Conservation (phyloP, 1,140 invertebrate species). For the Halictus rubicundus region DNA sequence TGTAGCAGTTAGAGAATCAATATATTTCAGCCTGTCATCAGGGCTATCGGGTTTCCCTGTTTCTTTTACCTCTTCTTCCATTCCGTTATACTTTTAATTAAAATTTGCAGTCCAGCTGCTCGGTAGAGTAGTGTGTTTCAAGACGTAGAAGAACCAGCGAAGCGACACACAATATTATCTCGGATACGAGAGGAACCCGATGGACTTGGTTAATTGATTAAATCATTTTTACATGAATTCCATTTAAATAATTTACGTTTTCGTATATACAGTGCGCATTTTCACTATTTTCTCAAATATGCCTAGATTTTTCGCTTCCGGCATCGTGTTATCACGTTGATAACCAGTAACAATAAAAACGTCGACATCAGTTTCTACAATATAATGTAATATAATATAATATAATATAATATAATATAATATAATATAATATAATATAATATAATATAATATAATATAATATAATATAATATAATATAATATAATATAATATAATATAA, state of each 20-base stretch:
- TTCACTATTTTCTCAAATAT: conserved; percentile 26
- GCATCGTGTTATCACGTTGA: conserved; percentile 16
- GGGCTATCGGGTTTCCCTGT: conserved; percentile 46
- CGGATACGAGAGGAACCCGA: conserved; percentile 25
- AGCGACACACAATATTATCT: conserved; percentile 31
- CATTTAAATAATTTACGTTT: conserved; percentile 74
- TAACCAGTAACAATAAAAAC: conserved; percentile 41
- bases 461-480: too few species aligned
- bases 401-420: too few species aligned
- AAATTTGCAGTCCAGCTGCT: conserved; percentile 78
- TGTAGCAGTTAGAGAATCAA: conserved; percentile 22
- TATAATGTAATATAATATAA: neutral
- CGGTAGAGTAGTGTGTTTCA: conserved; percentile 72
- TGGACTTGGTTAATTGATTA: conserved; percentile 57
- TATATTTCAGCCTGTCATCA: conserved; percentile 39
- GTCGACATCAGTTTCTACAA: conserved; percentile 10
- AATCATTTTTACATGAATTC: conserved; percentile 63
- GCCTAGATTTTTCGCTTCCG: conserved; percentile 2
- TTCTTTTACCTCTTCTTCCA: conserved; percentile 10
- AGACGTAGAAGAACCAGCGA: conserved; percentile 39
- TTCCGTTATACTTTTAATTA: conserved; percentile 43
- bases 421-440: too few species aligned
- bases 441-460: too few species aligned
- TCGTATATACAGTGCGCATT: conserved; percentile 59
- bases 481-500: too few species aligned